Percentiles rank a stretch among this genome's conserved stretches.
Evolutionary conservation across 2,797 vertebrate species (phyloP).

Genomic region (Cryptoprocta ferox): DNA sequence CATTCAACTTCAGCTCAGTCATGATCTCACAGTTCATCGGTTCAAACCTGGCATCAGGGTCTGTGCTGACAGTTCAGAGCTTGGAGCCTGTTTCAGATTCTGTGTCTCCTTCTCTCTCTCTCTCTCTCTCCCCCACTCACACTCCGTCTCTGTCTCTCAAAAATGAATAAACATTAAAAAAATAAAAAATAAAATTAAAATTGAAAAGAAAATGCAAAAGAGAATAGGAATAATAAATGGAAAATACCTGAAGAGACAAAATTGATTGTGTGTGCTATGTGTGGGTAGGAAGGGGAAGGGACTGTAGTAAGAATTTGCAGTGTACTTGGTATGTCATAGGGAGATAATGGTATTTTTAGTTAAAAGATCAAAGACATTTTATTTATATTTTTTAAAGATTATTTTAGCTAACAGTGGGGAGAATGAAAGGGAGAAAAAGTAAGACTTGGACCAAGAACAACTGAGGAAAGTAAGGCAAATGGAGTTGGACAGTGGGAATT

Average conservation of each 20-base stretch:
- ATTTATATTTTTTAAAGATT: not conserved
- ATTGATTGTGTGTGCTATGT: not conserved
- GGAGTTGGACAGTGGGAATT: not conserved
- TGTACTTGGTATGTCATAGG: not conserved
- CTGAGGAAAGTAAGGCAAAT: not conserved
- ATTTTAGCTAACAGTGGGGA: not conserved
- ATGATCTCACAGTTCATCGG: too few relatives aligned
- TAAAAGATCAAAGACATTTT: not conserved
- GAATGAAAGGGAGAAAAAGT: conserved; percentile 20
- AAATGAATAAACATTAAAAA: too few relatives aligned
- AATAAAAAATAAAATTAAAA: too few relatives aligned
- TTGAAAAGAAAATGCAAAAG: not conserved
- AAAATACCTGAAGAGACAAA: not conserved
- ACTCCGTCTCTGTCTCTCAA: too few relatives aligned
- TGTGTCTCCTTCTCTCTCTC: too few relatives aligned
- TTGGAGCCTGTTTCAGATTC: too few relatives aligned
- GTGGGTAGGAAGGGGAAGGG: not conserved
- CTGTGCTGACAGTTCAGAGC: too few relatives aligned
- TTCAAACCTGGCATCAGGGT: too few relatives aligned
- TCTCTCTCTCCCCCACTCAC: too few relatives aligned
- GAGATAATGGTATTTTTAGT: not conserved
- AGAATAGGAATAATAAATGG: not conserved
- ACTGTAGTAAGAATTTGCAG: not conserved
- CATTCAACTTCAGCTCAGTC: too few relatives aligned
- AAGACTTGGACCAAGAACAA: not conserved